Conservation (phyloP, 2,888 invertebrate genomes). For the Amphipyra tragopoginis region DNA sequence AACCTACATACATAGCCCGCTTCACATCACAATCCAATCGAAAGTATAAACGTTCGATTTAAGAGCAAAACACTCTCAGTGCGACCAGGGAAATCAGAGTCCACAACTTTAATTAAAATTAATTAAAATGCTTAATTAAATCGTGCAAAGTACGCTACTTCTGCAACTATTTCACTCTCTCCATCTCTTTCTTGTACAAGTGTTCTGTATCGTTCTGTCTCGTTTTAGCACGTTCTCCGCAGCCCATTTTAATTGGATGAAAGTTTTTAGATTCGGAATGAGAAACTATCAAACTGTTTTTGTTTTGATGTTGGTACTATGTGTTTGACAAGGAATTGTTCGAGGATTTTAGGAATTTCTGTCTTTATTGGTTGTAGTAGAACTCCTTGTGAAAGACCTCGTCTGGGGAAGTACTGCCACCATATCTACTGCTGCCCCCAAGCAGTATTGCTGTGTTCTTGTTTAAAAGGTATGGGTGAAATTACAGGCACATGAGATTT, state of each 20-base stretch:
- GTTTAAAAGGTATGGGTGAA: too few species aligned
- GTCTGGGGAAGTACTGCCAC: too few species aligned
- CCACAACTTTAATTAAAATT: conserved; percentile 59
- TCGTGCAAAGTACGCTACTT: conserved; percentile 49
- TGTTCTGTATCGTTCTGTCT: conserved; percentile 10
- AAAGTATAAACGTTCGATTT: conserved; percentile 15
- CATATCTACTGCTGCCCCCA: too few species aligned
- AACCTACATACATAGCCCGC: background rate
- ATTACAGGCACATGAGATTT: too few species aligned
- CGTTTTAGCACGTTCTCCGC: conserved; percentile 20
- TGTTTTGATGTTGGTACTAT: conserved; percentile 1
- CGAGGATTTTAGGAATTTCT: too few species aligned
- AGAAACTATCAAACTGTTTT: conserved; percentile 12
- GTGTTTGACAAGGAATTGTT: background rate
- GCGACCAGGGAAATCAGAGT: conserved; percentile 49
- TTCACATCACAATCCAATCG: background rate
- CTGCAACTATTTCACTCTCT: conserved; percentile 50
- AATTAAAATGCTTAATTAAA: conserved; percentile 77
- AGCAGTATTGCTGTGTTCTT: too few species aligned
- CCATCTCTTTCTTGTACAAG: conserved; percentile 14
- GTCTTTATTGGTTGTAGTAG: too few species aligned
- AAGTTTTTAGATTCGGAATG: conserved; percentile 40
- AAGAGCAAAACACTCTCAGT: conserved; percentile 27
- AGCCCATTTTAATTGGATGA: conserved; percentile 31
- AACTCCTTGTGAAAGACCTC: too few species aligned